Base-by-base conservation (phyloP, 1,140 invertebrate genomes). In the Camponotus floridanus region DNA sequence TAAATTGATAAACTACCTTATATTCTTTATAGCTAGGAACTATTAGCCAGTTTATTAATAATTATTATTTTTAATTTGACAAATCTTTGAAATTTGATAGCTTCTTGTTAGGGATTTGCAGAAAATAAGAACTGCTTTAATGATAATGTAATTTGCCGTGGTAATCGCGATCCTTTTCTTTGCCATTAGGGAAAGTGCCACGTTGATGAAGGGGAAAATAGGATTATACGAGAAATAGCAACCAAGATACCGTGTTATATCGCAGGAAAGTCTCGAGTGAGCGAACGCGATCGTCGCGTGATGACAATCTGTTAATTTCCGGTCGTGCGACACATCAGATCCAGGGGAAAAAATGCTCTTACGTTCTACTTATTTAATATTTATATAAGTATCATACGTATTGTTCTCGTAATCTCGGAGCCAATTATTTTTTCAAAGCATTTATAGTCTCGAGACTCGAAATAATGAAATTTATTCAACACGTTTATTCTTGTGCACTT, bases 191-290 rank as follows among this genome's bases (percentile, higher is more conserved):
- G 64, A 21, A 71, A 81, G 67, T 59, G 51, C 3, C 36, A 39
- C 26, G 39, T 33, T 61, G 79, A 61, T 73, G 39, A 81, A 81
- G 68, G 18, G 15, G 67, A 81, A 81, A 81, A 81, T 81, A 18
- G 26, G 48, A 81, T 81, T 81, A 51, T 51, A 81, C 67, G 67
- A 33, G 39, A 55, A 73, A 73, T 73, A 81, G 51, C 57, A 55
- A 42, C 26, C 36, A 51, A 18, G 55, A 61, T 81, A 73, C 4
- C 33, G 15, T 39, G 67, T 21, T 26, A 55, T 48, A 51, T 73
- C 36, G 36, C 18, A 18, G 55, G 36, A 81, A 73, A 71, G 64
- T 39, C 76, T 80, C n/a, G 64, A 80, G 33, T 8, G 64, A 80
- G 64, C 64, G 45, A 70, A 21, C 78, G 45, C 36, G 78, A 71